phyloP scores from a whole-genome alignment of 2,113 vertebrate species.

The Zosterops lateralis region DNA sequence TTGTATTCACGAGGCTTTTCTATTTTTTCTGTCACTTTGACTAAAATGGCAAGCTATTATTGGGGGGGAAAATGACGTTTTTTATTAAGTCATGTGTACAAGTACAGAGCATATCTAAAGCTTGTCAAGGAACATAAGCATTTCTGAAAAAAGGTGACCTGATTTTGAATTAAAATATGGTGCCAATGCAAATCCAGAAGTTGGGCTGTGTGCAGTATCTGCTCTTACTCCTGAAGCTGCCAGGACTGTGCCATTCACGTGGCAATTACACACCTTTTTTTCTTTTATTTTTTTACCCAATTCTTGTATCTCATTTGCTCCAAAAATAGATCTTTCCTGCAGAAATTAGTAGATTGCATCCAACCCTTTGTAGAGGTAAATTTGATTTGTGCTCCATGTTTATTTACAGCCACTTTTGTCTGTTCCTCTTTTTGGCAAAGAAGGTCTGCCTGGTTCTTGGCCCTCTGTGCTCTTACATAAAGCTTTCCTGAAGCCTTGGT shows the following conservation, averaged over 20 bases:
- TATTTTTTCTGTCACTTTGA: neutral
- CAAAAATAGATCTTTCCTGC: neutral
- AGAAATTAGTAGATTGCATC: neutral
- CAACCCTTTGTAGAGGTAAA: neutral
- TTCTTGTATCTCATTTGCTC: neutral
- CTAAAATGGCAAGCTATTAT: neutral
- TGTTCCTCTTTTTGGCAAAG: neutral
- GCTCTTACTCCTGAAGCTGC: neutral
- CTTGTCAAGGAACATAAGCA: neutral
- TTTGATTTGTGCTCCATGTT: neutral
- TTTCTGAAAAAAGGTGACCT: neutral
- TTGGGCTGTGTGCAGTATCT: neutral
- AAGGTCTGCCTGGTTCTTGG: neutral
- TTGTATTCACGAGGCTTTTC: neutral
- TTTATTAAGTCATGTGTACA: neutral
- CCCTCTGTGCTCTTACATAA: neutral
- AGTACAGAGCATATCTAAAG: neutral
- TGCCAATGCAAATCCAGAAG: neutral
- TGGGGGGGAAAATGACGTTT: accelerated
- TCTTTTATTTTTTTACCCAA: neutral
- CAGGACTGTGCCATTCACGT: neutral
- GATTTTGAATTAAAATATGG: neutral
- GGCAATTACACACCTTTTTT: neutral
- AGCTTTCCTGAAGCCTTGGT: neutral
- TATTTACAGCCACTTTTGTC: neutral